Conservation (phyloP, 2,888 invertebrate genomes). For the Apodemia mormo region DNA sequence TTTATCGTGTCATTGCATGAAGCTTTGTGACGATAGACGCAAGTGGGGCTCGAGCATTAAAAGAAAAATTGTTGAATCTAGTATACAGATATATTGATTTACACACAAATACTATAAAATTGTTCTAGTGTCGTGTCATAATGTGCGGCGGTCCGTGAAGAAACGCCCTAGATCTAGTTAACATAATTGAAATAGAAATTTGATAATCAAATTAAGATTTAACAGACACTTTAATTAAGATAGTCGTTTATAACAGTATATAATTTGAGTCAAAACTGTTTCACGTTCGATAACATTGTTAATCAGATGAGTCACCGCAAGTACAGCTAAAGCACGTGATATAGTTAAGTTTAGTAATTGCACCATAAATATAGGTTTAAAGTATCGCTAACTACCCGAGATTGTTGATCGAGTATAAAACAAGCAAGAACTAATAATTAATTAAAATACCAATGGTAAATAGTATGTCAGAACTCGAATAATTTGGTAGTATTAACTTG, state of each 20-base stretch:
- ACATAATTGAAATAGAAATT: constrained; percentile 74
- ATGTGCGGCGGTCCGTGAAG: background rate
- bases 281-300: constrained; percentile 69
- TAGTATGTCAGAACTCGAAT: constrained; percentile 47
- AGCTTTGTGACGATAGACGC: too few relatives aligned
- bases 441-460: constrained; percentile 17
- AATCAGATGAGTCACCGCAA: constrained; percentile 56
- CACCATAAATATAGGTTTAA: constrained; percentile 29
- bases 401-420: constrained; percentile 22
- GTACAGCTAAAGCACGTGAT: constrained; percentile 62
- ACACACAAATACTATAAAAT: background rate
- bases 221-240: constrained; percentile 72
- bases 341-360: constrained; percentile 75
- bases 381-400: constrained; percentile 22
- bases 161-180: constrained; percentile 43
- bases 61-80: too few relatives aligned
- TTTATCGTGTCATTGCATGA: too few relatives aligned
- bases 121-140: background rate
- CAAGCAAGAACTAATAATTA: constrained; percentile 1
- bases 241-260: constrained; percentile 67
- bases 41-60: too few relatives aligned
- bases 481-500: background rate
- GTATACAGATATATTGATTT: too few relatives aligned
- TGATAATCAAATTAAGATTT: constrained; percentile 75
- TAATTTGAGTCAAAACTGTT: constrained; percentile 79